Evolutionary conservation across 2,888 invertebrate genomes (phyloP), one percentile per base, ranked within the genome.

Genomic region (Hoplodrina ambigua): DNA sequence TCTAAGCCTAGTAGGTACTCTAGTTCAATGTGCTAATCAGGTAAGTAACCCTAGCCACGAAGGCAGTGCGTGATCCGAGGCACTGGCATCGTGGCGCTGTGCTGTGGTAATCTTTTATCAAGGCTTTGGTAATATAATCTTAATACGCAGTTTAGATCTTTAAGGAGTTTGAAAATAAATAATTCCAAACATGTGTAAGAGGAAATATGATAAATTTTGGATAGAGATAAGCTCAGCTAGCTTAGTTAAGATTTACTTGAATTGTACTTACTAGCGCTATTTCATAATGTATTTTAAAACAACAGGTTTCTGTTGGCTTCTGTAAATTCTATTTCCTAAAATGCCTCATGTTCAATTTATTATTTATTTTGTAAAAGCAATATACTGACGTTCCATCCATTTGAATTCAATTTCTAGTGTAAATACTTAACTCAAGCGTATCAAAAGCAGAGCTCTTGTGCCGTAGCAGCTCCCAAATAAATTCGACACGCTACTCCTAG

Each of bases 71-170:
- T 87, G 87, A 60, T 65, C n/a, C 60, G 54, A 49, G 68, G 55
- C 75, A 63, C 37, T 52, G 60, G 61, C 59, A 41, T 2, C 41
- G 41, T 41, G 13, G 67, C 56, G 59, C 46, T 55, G 59, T 63
- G 81, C 44, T 17, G 63, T 65, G 75, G 74, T 85, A 86, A 87
- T 85, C 85, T 75, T 75, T 86, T 88, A 85, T 86, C 88, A 87
- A 82, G 85, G 84, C 58, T 80, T 69, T 64, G 37, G 82, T 84
- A 87, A 86, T 75, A 67, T 83, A 84, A 89, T 86, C 85, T 85
- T 75, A 82, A 83, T 74, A 78, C 69, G 72, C 69, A 65, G 54
- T 49, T 49, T 60, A 63, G 69, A 62, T 64, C 73, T 78, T 80
- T 62, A 72, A 75, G 66, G 54, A 81, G 46, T 33, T 20, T 58